phyloP scores from a whole-genome alignment of 1,140 invertebrate species.

The Cheumatopsyche charites region DNA sequence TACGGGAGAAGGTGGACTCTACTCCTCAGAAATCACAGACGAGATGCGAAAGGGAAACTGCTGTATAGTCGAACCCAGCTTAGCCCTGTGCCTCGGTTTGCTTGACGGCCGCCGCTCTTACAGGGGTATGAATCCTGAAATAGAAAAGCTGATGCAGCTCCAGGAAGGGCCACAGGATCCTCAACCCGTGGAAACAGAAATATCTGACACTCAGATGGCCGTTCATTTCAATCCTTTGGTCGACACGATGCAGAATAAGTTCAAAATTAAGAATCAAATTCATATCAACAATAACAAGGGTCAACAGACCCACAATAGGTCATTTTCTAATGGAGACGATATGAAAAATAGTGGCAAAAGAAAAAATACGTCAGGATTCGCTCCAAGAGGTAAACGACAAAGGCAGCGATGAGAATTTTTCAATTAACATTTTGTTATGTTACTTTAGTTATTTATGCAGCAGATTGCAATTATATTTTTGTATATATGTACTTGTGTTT shows the following conservation, averaged over 20 bases:
- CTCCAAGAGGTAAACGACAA: no score
- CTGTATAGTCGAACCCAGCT: slow-evolving; percentile 75
- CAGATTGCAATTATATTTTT: no score
- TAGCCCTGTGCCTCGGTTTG: slow-evolving; percentile 74
- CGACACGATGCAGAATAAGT: slow-evolving; percentile 39
- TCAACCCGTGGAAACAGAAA: slow-evolving; percentile 62
- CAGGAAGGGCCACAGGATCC: slow-evolving; percentile 55
- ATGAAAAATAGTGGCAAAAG: no score
- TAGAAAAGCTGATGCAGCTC: slow-evolving; percentile 76
- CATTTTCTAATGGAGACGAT: no score
- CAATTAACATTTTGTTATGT: no score
- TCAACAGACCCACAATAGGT: neutral
- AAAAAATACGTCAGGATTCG: no score
- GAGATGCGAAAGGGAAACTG: slow-evolving; percentile 64
- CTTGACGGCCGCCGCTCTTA: slow-evolving; percentile 83
- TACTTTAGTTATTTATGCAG: no score
- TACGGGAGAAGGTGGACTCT: slow-evolving; percentile 70
- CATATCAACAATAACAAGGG: neutral
- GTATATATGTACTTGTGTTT: no score
- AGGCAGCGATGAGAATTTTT: no score
- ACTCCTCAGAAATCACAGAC: slow-evolving; percentile 69
- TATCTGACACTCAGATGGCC: slow-evolving; percentile 75
- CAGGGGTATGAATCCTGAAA: slow-evolving; percentile 87
- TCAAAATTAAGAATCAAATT: slow-evolving; percentile 27
- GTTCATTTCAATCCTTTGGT: slow-evolving; percentile 51